Evolutionary conservation across 2,797 vertebrate species (phyloP).

Genomic region (Pangasius sanitwongsei): DNA sequence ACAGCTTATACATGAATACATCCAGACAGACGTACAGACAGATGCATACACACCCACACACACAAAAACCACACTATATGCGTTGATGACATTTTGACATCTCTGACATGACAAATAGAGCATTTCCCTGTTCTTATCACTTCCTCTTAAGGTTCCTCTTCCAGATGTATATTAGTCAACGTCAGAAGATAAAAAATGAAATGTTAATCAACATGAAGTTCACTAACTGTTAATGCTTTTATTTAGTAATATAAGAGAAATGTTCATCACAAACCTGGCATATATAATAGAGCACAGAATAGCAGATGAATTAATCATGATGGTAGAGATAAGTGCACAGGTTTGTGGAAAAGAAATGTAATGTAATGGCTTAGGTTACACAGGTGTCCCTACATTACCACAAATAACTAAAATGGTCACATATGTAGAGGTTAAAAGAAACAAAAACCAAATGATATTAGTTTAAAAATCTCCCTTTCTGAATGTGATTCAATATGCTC

Average conservation of each 20-base stretch:
- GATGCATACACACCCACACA: not conserved
- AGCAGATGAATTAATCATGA: not conserved
- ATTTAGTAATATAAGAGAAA: not conserved
- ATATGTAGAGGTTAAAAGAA: not conserved
- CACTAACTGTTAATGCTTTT: not conserved
- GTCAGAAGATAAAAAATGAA: not conserved
- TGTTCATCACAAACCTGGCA: not conserved
- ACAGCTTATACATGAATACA: not conserved
- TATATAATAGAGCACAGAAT: not conserved
- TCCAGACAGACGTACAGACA: not conserved
- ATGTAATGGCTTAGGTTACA: not conserved
- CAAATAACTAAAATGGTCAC: not conserved
- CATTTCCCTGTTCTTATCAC: slow-evolving; percentile 24
- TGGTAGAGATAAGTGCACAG: not conserved
- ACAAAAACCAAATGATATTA: not conserved
- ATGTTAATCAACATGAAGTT: not conserved
- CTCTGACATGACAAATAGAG: not conserved
- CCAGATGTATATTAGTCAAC: not conserved
- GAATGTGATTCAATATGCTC: not conserved
- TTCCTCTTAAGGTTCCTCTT: slow-evolving; percentile 27
- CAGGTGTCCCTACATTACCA: not conserved
- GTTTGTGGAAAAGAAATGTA: not conserved
- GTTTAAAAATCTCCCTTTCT: not conserved
- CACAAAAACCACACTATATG: not conserved
- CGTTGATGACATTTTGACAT: slow-evolving; percentile 6